phyloP scores from a whole-genome alignment of 2,797 vertebrate genomes.

The Emys orbicularis region DNA sequence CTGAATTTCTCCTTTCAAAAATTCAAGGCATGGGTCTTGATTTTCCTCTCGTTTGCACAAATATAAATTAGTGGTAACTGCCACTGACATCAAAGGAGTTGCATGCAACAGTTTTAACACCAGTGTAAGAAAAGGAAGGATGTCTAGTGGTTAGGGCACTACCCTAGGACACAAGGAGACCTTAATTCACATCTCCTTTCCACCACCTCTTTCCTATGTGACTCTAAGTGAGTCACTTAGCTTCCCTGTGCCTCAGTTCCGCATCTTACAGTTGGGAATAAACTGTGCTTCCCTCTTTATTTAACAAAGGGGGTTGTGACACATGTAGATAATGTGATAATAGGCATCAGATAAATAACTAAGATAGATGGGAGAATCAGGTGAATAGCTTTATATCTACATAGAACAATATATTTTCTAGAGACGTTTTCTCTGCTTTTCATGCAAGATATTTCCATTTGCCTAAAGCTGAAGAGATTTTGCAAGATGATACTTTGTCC shows the following conservation, averaged over 20 bases:
- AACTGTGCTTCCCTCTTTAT: too few relatives aligned
- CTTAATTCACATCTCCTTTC: too few relatives aligned
- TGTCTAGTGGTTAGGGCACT: too few relatives aligned
- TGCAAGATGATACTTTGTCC: not conserved
- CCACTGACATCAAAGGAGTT: not conserved
- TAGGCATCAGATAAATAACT: not conserved
- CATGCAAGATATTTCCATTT: not conserved
- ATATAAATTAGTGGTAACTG: not conserved
- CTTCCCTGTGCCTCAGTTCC: too few relatives aligned
- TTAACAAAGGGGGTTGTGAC: not conserved
- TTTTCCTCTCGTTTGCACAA: not conserved
- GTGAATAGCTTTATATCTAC: not conserved
- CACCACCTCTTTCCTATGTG: rapidly evolving
- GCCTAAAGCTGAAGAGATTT: not conserved
- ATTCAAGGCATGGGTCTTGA: not conserved
- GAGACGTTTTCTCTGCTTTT: not conserved
- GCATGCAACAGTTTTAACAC: too few relatives aligned
- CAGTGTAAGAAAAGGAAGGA: not conserved
- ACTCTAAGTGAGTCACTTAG: not conserved
- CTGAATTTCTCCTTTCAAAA: not conserved
- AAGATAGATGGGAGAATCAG: not conserved
- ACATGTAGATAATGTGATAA: not conserved
- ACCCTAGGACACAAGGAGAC: too few relatives aligned
- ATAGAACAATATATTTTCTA: not conserved
- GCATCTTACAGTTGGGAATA: too few relatives aligned